A percentile compares a stretch with the other conserved stretches of the same genome.
Conservation (phyloP, 2,888 invertebrate species). For the Colostygia pectinataria region DNA sequence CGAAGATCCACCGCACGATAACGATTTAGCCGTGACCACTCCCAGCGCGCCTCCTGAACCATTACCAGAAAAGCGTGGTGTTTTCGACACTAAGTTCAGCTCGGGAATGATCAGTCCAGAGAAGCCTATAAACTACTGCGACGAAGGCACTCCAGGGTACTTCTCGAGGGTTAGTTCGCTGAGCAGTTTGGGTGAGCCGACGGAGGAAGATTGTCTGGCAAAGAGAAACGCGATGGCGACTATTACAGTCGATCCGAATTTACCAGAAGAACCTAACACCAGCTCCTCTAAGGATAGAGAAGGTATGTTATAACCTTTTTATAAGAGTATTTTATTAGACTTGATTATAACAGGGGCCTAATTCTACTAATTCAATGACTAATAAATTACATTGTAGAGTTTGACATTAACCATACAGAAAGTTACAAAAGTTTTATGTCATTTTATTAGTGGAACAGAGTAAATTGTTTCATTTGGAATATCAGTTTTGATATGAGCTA, state of each 20-base stretch:
- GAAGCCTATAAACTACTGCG: slow-evolving; percentile 92
- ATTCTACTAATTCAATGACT: too few species aligned
- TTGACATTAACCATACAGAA: too few species aligned
- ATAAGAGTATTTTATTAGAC: too few species aligned
- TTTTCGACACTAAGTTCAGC: slow-evolving; percentile 81
- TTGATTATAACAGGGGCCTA: too few species aligned
- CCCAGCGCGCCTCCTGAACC: slow-evolving; percentile 52
- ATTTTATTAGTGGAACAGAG: too few species aligned
- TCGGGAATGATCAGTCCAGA: slow-evolving; percentile 90
- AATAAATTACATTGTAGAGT: too few species aligned
- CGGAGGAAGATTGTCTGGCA: slow-evolving; percentile 70
- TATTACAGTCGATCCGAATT: slow-evolving; percentile 63
- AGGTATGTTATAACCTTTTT: slow-evolving; percentile 50
- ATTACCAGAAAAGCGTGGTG: slow-evolving; percentile 55
- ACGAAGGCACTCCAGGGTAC: slow-evolving; percentile 93
- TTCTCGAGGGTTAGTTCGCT: slow-evolving; percentile 87
- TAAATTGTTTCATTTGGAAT: too few species aligned
- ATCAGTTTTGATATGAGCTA: too few species aligned
- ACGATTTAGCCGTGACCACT: slow-evolving; percentile 66
- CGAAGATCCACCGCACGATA: slow-evolving; percentile 75
- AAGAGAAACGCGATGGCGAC: slow-evolving; percentile 75
- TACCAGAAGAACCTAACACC: slow-evolving; percentile 53
- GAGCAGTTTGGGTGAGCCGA: slow-evolving; percentile 83
- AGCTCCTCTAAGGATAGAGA: slow-evolving; percentile 72
- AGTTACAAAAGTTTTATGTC: too few species aligned